These are phyloP conservation scores for Drosophila baimaii DNA, from an alignment of 1,140 invertebrate species.

Conservation along the genomic window DNA sequence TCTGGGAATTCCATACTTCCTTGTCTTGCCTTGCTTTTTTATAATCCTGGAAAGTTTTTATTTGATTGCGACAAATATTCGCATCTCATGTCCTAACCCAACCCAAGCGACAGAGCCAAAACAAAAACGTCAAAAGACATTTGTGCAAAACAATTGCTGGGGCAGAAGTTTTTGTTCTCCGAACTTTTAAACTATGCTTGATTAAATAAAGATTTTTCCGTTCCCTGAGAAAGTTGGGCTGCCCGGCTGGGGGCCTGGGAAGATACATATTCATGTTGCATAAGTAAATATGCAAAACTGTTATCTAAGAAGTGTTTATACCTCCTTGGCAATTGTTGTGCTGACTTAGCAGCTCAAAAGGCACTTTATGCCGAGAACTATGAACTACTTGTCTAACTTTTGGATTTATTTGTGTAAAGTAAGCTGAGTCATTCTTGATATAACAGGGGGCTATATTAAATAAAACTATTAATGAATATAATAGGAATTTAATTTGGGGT, in stretches of 20 bases:
- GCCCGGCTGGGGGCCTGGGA: constrained; percentile 8
- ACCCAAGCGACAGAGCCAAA: constrained; percentile 34
- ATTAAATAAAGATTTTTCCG: constrained; percentile 78
- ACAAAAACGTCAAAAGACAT: constrained; percentile 70
- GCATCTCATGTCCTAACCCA: constrained; percentile 23
- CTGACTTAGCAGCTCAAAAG: constrained; percentile 20
- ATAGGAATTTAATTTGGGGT: too few species aligned
- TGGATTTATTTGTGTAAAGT: constrained; percentile 23
- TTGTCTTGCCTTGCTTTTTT: constrained; percentile 13
- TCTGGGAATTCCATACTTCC: constrained; percentile 27
- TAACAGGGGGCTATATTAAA: too few species aligned
- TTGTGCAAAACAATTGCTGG: constrained; percentile 62
- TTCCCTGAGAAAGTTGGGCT: constrained; percentile 33
- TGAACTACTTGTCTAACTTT: constrained; percentile 4
- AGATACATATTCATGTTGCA: constrained; percentile 42
- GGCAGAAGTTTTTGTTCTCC: constrained; percentile 42
- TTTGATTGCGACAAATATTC: constrained; percentile 78
- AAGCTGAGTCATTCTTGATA: neutral
- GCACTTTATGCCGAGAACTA: constrained; percentile 26
- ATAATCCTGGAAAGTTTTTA: constrained; percentile 69
- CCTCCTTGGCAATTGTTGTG: constrained; percentile 15
- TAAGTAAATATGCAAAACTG: constrained; percentile 66
- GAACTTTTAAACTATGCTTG: constrained; percentile 73
- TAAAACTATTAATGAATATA: too few species aligned
- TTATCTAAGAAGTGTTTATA: constrained; percentile 54